Evolutionary conservation across 1,140 invertebrate species (phyloP), one percentile per base, ranked within the genome.

Genomic region (Drosophila navojoa): DNA sequence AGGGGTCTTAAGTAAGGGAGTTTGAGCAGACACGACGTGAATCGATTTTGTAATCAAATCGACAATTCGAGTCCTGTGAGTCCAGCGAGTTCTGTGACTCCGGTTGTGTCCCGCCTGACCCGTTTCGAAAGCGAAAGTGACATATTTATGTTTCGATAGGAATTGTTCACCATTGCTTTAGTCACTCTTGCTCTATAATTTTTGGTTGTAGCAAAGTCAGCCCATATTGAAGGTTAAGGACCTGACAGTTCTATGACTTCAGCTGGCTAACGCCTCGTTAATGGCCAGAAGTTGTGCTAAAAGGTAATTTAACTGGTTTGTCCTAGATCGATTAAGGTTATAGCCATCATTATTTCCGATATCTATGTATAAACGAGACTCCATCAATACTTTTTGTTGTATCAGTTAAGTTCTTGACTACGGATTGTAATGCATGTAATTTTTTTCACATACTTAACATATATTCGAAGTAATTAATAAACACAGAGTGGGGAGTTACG

Each of bases 21-120:
- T 25, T 63, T 55, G 49, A 66, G 45, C 68, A 63, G 63, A 25
- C 82, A 78, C 84, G 76, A 57, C 76, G 74, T 77, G 69, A 89
- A 87, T 87, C 84, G 84, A 87, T 87, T 87, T 87, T 87, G 85
- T 80, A 87, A 87, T 87, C 89, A 87, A 45, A 81, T 85, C 77
- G 64, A 74, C 73, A 69, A 45, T 5, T 45, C 16, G 53, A 22
- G 45, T 58, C 15, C 10, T 16, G 32, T 35, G 16, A 64, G 45
- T 50, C 25, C 25, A 3, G 25, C 5, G 27, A 29, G 27, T 29
- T 6, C 27, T 5, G 27, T 27, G 2, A 40, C 15, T 15, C 32
- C 59, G 1, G 40, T n/a, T 35, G 25, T 49, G 32, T 52, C 11
- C 27, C n/a, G 35, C n/a, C 50, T 49, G 59, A 61, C 59, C 44